Base-by-base conservation (phyloP, 1,140 invertebrate genomes). In the Chymomyza costata region DNA sequence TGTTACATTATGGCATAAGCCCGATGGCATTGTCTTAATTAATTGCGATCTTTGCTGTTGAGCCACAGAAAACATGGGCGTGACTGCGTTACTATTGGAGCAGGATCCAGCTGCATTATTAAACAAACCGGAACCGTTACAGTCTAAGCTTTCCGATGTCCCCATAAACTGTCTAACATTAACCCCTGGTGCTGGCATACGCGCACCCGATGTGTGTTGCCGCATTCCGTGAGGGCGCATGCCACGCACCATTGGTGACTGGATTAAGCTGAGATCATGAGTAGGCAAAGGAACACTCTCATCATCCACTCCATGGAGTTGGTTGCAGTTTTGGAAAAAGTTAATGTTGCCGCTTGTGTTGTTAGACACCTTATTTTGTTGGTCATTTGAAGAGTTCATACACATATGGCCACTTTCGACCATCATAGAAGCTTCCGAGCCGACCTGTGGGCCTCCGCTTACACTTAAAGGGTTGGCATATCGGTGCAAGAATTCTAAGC, bases 401-500 rank as follows among this genome's bases (percentile, higher is more conserved):
- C 39, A 55, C 25, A 60, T 55, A 2, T 15, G 15, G 16, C 65
- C 63, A 21, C 39, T 35, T 3, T 8, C 21, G 21, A 25, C 55
- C 44, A 13, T 74, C 69, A 13, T 38, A 39, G 3, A 16, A n/a
- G n/a, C n/a, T n/a, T 1, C 18, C 16, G 37, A 6, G 31, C 47
- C 48, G n/a, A 50, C 40, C 2, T 50, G 16, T 15, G 49, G 44
- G 2, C 94, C 94, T 18, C 88, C 88, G 44, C 82, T 83, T 15
- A 94, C 93, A 83, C 94, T 63, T 39, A 84, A 76, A 0, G 93
- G 93, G 84, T 93, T 94, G 6, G 94, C 91, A 73, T 94, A 96
- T 41, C 95, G 89, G 70, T 95, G 95, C 52, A 98, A 88, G 86
- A 97, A 97, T 55, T 98, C 96, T 39, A 98, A 87, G 83, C 94